phyloP scores from a whole-genome alignment of 1,140 invertebrate species.

The Lucilia cuprina region DNA sequence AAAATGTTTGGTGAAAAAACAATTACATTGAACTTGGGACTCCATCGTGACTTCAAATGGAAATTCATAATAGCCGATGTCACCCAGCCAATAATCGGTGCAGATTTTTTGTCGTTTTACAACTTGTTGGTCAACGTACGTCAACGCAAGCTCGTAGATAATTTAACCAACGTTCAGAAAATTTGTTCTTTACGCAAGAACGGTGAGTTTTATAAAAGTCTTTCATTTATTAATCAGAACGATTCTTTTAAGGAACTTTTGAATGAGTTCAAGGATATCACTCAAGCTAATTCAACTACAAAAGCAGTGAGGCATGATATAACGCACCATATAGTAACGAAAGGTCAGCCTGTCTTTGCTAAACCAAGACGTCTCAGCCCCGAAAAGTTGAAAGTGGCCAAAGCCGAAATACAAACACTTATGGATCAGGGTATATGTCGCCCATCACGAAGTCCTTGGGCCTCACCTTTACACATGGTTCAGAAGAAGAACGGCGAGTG shows the following conservation, averaged over 20 bases:
- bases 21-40: conserved; percentile 48
- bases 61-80: conserved; percentile 61
- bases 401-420: conserved; percentile 42
- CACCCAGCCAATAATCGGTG: conserved; percentile 56
- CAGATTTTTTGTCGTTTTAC: conserved; percentile 57
- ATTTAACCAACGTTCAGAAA: conserved; percentile 35
- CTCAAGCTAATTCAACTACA: conserved; percentile 38
- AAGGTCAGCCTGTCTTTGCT: conserved; percentile 47
- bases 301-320: neutral
- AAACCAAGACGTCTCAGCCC: conserved; percentile 55
- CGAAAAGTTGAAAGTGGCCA: conserved; percentile 47
- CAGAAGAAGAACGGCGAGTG: conserved; percentile 53
- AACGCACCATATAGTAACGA: conserved; percentile 43
- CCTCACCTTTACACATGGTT: conserved; percentile 62
- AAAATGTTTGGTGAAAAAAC: conserved; percentile 52
- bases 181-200: neutral
- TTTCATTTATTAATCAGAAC: conserved; percentile 14
- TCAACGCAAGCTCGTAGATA: conserved; percentile 49
- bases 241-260: conserved; percentile 40
- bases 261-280: conserved; percentile 47
- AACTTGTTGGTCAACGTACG: conserved; percentile 53
- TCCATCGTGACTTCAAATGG: conserved; percentile 50
- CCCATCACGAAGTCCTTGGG: conserved; percentile 61
- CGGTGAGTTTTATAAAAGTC: neutral
- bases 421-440: conserved; percentile 50